These are phyloP conservation scores for Gymnoscopelus braueri DNA, from an alignment of 2,797 vertebrate species.

Conservation along the genomic window DNA sequence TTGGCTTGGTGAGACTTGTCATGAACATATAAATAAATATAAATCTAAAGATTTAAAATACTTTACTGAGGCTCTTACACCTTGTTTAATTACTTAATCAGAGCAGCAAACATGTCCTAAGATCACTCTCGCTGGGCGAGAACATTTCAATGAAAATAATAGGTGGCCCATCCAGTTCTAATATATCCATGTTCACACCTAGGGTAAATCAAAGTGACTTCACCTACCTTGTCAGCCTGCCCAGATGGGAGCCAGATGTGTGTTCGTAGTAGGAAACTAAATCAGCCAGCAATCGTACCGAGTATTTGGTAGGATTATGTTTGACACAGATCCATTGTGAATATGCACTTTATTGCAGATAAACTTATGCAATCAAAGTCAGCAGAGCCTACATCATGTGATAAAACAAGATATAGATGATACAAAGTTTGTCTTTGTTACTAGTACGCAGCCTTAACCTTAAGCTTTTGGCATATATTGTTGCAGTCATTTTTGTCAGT, in stretches of 20 bases:
- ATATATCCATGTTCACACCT: too few relatives aligned
- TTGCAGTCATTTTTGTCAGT: not conserved
- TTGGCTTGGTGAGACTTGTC: too few relatives aligned
- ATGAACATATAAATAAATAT: too few relatives aligned
- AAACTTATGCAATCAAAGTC: conserved; percentile 22
- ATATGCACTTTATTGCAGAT: conserved; percentile 26
- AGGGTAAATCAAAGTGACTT: not conserved
- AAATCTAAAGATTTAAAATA: too few relatives aligned
- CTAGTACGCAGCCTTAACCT: conserved; percentile 41
- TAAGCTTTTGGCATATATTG: not conserved
- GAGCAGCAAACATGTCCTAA: too few relatives aligned
- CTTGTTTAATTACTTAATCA: too few relatives aligned
- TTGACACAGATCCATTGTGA: conserved; percentile 15
- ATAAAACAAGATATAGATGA: not conserved
- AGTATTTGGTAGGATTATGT: conserved; percentile 4
- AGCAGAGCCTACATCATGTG: not conserved
- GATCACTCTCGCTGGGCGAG: too few relatives aligned
- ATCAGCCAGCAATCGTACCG: conserved; percentile 14
- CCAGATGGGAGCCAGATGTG: conserved; percentile 18
- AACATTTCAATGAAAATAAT: too few relatives aligned
- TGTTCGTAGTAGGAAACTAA: not conserved
- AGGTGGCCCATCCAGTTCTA: too few relatives aligned
- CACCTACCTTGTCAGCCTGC: conserved; percentile 18
- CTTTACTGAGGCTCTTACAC: too few relatives aligned
- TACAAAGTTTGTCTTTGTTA: conserved; percentile 12